Base-by-base conservation (phyloP, 2,797 vertebrate genomes). In the Silurus lanzhouensis region DNA sequence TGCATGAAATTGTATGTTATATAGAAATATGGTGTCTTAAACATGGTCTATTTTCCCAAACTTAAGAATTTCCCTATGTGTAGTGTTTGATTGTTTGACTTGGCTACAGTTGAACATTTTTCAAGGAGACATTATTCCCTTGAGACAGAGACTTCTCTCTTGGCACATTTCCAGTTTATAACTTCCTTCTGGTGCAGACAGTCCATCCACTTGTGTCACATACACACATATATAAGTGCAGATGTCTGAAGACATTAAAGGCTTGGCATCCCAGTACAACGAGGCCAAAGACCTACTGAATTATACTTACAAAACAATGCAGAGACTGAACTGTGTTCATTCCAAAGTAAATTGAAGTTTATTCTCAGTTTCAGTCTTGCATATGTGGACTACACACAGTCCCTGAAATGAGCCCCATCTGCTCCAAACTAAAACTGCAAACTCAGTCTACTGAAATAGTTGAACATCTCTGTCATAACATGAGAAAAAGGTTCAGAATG, bases 131-230 rank as follows among this genome's bases (percentile, higher is more conserved):
- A 91, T 93, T 92, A 91, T 91, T 88, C 91, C 91, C 82, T 80
- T 87, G 92, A 91, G 94, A 93, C 92, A 89, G 92, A 92, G 88
- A 89, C 90, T 95, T 95, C 95, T 92, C 87, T 90, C 89, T 87
- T 92, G 93, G 92, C 95, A 91, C 88, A 91, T 93, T 91, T 93
- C 91, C 86, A 87, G 89, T 95, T 95, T 95, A 95, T 93, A 94
- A 94, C 94, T 95, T 96, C 95, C 95, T 95, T 95, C 95, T 95
- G 92, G 93, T 95, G 95, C 93, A 84, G 93, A 95, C 93, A 95
- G 91, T 94, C 90, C 89, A 81, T 84, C 90, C 91, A 90, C 80
- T 84, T 68, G 78, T 82, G 78, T 88, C 87, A 86, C 44, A 77
- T 46, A 63, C 6, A 61, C 76, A 75, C 52, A 72, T 76, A 93